Percentiles rank a stretch among this genome's conserved stretches.
phyloP scores from a whole-genome alignment of 2,797 vertebrate genomes.

The Toxotes lorentzi region DNA sequence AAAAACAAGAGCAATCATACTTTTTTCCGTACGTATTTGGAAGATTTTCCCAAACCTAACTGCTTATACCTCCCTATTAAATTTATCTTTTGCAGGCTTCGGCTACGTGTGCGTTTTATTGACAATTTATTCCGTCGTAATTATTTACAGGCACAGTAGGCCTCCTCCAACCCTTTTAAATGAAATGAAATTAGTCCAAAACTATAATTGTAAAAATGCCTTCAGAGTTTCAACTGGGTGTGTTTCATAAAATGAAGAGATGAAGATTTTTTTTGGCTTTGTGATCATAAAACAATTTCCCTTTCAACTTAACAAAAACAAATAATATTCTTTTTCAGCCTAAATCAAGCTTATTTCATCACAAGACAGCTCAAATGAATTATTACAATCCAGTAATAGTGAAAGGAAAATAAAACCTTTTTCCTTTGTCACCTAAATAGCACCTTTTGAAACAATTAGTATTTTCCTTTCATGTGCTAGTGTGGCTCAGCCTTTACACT shows the following conservation, averaged over 20 bases:
- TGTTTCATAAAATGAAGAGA: constrained; percentile 40
- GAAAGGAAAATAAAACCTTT: neutral
- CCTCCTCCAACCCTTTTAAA: constrained; percentile 46
- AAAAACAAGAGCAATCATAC: neutral
- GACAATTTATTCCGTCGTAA: constrained; percentile 68
- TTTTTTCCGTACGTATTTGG: constrained; percentile 21
- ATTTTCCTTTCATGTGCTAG: neutral
- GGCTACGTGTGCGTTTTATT: constrained; percentile 68
- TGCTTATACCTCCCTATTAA: constrained; percentile 23
- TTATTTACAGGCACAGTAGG: constrained; percentile 69
- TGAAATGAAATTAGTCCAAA: constrained; percentile 61
- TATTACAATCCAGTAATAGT: neutral
- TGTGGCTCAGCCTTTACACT: constrained; percentile 10
- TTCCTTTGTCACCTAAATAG: neutral
- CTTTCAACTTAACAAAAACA: neutral
- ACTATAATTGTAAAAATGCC: constrained; percentile 52
- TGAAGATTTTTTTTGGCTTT: constrained; percentile 25
- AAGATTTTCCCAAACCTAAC: constrained; percentile 41
- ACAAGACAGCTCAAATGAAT: neutral
- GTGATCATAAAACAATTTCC: neutral
- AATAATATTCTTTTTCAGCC: neutral
- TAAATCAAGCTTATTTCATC: neutral
- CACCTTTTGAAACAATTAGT: neutral
- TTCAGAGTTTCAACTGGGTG: constrained; percentile 27
- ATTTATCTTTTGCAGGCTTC: constrained; percentile 41